phyloP scores from a whole-genome alignment of 2,113 vertebrate genomes.

The Mormyrus lacerda region DNA sequence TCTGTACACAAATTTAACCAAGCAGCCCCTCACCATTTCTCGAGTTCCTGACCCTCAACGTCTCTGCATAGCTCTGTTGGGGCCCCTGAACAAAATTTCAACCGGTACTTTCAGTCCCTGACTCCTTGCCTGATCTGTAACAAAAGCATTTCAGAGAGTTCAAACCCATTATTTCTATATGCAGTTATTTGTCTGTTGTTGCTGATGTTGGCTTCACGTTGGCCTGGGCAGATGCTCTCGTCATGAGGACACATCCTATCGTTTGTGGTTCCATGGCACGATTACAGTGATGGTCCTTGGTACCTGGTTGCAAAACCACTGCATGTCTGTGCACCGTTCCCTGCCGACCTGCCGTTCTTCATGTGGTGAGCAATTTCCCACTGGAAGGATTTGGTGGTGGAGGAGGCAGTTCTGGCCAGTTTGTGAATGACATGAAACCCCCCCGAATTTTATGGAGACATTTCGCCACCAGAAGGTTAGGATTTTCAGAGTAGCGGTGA shows the following conservation, averaged over 20 bases:
- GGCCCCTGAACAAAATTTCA: background rate
- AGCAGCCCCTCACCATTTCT: background rate
- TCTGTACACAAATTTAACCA: background rate
- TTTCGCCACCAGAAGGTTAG: background rate
- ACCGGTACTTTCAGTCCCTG: background rate
- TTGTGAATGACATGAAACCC: background rate
- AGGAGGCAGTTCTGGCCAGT: background rate
- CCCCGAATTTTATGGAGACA: background rate
- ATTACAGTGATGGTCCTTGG: background rate
- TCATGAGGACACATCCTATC: background rate
- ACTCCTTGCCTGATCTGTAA: background rate
- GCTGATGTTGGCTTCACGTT: background rate
- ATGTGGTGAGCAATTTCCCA: background rate
- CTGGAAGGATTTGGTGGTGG: background rate
- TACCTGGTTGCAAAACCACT: background rate
- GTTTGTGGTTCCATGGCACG: background rate
- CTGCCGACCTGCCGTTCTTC: background rate
- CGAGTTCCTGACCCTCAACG: background rate
- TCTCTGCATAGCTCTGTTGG: background rate
- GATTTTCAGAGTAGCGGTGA: no score
- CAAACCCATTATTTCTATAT: background rate
- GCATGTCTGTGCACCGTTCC: background rate
- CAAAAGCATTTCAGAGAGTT: background rate
- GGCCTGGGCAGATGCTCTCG: background rate
- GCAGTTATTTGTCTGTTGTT: background rate